Conservation (phyloP, 2,797 vertebrate species). For the Oryzias dopingdopingensis region DNA sequence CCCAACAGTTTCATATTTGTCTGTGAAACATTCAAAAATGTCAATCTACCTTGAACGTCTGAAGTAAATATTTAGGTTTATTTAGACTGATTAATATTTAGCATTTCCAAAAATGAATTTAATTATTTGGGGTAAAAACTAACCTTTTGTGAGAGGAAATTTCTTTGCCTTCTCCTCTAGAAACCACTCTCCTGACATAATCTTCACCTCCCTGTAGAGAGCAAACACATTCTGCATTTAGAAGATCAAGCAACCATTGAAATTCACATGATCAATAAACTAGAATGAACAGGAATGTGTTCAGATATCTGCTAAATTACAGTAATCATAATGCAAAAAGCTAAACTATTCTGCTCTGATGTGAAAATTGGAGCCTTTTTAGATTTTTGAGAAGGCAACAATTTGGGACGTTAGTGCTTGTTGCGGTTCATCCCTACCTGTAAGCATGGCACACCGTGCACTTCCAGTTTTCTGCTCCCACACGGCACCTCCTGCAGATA, state of each 20-base stretch:
- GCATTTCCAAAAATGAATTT: too few species aligned
- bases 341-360: too few species aligned
- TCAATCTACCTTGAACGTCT: too few species aligned
- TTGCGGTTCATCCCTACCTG: slow-evolving; percentile 64
- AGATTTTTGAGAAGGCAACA: too few species aligned
- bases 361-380: too few species aligned
- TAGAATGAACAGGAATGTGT: too few species aligned
- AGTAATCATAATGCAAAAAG: too few species aligned
- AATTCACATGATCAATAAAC: too few species aligned
- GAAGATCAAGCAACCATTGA: background rate
- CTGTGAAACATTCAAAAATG: slow-evolving; percentile 60
- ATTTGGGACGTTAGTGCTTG: too few species aligned
- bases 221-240: background rate
- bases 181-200: slow-evolving; percentile 93
- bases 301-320: too few species aligned
- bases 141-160: slow-evolving; percentile 84
- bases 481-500: slow-evolving; percentile 83
- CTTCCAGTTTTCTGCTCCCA: slow-evolving; percentile 76
- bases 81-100: too few species aligned
- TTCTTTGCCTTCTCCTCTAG: slow-evolving; percentile 87
- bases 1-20: slow-evolving; percentile 81
- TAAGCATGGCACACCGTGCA: slow-evolving; percentile 88
- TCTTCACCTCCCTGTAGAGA: slow-evolving; percentile 84
- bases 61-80: too few species aligned
- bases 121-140: slow-evolving; percentile 11